Percentiles rank a stretch among this genome's conserved stretches.
phyloP scores from a whole-genome alignment of 1,140 invertebrate genomes.

The Drosophila funebris region DNA sequence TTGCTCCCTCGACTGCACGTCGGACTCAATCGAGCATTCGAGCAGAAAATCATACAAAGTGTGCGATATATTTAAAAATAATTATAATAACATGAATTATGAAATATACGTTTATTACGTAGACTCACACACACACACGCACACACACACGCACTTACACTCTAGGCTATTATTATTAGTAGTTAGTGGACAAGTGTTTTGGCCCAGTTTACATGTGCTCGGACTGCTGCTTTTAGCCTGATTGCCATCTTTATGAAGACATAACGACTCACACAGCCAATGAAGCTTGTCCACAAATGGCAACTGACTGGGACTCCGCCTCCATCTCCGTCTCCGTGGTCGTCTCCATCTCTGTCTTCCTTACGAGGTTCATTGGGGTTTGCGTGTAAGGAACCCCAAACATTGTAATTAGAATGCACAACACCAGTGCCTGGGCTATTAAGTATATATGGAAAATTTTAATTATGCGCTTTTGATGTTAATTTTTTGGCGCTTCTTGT shows the following conservation, averaged over 20 bases:
- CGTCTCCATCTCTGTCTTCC: background rate
- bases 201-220: constrained; percentile 70
- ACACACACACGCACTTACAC: background rate
- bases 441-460: constrained; percentile 36
- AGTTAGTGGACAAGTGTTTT: constrained; percentile 59
- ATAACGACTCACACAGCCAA: constrained; percentile 56
- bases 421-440: constrained; percentile 37
- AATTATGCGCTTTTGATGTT: constrained; percentile 55
- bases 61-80: constrained; percentile 77
- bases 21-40: constrained; percentile 57
- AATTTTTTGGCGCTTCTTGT: constrained; percentile 48
- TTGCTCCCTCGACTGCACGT: background rate
- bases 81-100: constrained; percentile 74
- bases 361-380: background rate
- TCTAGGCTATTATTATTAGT: constrained; percentile 58
- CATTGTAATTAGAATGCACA: constrained; percentile 67
- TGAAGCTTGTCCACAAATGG: constrained; percentile 24
- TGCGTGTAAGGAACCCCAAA: constrained; percentile 31
- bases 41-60: constrained; percentile 78
- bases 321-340: background rate
- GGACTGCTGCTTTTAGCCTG: constrained; percentile 42
- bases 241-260: constrained; percentile 82
- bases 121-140: background rate
- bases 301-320: background rate
- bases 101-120: constrained; percentile 12